These are phyloP conservation scores for Neogobius melanostomus DNA, from an alignment of 2,113 vertebrate species.

Conservation along the genomic window DNA sequence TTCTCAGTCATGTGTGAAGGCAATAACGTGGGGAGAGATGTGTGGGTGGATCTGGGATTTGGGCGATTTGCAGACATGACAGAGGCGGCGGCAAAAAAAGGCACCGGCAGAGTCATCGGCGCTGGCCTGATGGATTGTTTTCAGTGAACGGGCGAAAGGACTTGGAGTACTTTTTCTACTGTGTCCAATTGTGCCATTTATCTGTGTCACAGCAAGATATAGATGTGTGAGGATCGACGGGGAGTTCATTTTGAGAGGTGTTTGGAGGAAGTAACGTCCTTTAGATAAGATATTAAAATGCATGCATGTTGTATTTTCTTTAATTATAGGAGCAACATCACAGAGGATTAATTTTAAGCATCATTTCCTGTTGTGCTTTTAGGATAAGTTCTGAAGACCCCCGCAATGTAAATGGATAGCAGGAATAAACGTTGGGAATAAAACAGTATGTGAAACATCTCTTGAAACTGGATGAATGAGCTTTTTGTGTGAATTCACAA, in stretches of 20 bases:
- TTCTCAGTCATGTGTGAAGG: conserved; percentile 39
- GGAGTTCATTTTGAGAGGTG: conserved; percentile 63
- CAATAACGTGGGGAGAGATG: conserved; percentile 58
- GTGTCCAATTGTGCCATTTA: conserved; percentile 73
- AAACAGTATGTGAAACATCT: too few relatives aligned
- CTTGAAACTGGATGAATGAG: too few relatives aligned
- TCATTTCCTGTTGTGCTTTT: too few relatives aligned
- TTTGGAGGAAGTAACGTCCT: conserved; percentile 49
- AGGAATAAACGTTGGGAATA: too few relatives aligned
- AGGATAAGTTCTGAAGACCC: too few relatives aligned
- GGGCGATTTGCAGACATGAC: conserved; percentile 60
- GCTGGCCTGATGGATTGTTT: conserved; percentile 70
- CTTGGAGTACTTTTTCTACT: conserved; percentile 71
- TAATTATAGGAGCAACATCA: too few relatives aligned
- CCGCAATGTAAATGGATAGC: too few relatives aligned
- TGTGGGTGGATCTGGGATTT: conserved; percentile 66
- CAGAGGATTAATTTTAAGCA: too few relatives aligned
- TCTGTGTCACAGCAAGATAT: conserved; percentile 72
- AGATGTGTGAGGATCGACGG: conserved; percentile 65
- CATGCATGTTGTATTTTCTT: background rate
- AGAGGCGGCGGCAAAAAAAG: conserved; percentile 24
- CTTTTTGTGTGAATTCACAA: too few relatives aligned
- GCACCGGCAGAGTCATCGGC: conserved; percentile 39
- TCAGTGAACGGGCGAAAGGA: conserved; percentile 59
- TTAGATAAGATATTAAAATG: conserved; percentile 49